Evolutionary conservation across 2,888 invertebrate genomes (phyloP).

Genomic region (Syrista parreyssii): DNA sequence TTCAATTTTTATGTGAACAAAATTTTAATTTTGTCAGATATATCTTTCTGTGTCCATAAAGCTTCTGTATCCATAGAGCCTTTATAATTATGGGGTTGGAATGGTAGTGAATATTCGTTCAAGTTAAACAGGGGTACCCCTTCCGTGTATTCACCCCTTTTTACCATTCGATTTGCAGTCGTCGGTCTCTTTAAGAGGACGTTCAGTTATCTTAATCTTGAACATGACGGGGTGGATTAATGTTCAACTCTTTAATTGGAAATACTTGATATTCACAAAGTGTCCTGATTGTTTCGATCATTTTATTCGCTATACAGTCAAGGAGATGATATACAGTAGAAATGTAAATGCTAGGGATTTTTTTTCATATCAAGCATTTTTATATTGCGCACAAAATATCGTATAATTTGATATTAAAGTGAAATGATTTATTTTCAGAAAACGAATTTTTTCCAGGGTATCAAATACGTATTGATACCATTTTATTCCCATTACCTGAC

Average conservation of each 20-base stretch:
- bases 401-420: neutral
- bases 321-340: neutral
- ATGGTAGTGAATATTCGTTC: neutral
- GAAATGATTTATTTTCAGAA: neutral
- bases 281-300: neutral
- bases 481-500: conserved; percentile 17
- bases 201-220: neutral
- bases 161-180: neutral
- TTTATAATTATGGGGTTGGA: neutral
- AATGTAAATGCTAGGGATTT: neutral
- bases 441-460: neutral
- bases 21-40: too few species aligned
- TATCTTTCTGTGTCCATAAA: too few species aligned
- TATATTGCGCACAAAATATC: too few species aligned
- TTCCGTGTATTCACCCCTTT: neutral
- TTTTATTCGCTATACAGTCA: neutral
- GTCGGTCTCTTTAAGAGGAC: neutral
- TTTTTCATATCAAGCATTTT: neutral
- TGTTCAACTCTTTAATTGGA: neutral
- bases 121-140: neutral
- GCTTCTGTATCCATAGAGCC: neutral
- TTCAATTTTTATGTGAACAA: too few species aligned
- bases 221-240: neutral
- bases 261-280: neutral
- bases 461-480: conserved; percentile 13